A percentile compares a stretch with the other conserved stretches of the same genome.
These are phyloP conservation scores for Atherix ibis DNA, from an alignment of 2,888 invertebrate genomes.

Conservation along the genomic window DNA sequence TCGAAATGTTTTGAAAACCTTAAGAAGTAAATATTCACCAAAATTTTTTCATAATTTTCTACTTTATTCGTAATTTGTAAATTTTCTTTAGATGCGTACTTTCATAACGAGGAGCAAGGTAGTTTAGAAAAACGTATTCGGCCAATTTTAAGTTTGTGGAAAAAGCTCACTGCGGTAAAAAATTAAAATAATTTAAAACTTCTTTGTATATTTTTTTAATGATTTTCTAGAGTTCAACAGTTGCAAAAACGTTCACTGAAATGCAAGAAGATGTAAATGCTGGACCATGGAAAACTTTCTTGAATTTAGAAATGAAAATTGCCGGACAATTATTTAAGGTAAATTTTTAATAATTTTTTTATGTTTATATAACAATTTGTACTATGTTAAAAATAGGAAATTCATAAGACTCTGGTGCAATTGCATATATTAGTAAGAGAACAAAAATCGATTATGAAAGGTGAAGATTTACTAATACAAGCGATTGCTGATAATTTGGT, in stretches of 20 bases:
- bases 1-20: slow-evolving; percentile 21
- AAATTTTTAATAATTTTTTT: slow-evolving; percentile 3
- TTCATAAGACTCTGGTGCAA: slow-evolving; percentile 24
- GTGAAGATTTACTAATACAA: slow-evolving; percentile 16
- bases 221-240: slow-evolving; percentile 20
- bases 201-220: neutral
- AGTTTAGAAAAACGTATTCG: slow-evolving; percentile 43
- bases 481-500: slow-evolving; percentile 25
- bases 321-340: slow-evolving; percentile 20
- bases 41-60: no score
- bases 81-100: slow-evolving; percentile 8
- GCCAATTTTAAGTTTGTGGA: slow-evolving; percentile 70
- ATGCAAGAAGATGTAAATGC: slow-evolving; percentile 10
- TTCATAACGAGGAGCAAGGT: slow-evolving; percentile 23
- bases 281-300: slow-evolving; percentile 26
- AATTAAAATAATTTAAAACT: neutral
- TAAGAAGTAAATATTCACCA: slow-evolving; percentile 19
- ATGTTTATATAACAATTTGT: neutral
- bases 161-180: slow-evolving; percentile 46
- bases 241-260: slow-evolving; percentile 18
- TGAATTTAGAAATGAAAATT: slow-evolving; percentile 23
- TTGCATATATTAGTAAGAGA: slow-evolving; percentile 20
- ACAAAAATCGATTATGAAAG: slow-evolving; percentile 10
- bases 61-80: no score
- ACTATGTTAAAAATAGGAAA: slow-evolving; percentile 13